Evolutionary conservation across 2,797 vertebrate genomes (phyloP), one percentile per base, ranked within the genome.

Genomic region (Chelmon rostratus): DNA sequence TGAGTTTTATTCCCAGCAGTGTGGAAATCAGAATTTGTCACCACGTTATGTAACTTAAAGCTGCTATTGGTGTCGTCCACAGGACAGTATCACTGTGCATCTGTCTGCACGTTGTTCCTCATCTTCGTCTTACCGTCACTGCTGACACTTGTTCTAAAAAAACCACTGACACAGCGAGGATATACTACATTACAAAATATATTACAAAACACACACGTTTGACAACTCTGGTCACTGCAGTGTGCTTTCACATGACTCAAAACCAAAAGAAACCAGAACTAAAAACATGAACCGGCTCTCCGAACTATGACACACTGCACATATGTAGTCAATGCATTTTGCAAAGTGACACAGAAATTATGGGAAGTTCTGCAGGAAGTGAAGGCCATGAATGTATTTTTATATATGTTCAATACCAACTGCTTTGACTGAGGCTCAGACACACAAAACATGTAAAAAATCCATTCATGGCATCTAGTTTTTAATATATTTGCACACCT

Each of bases 191-290:
- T n/a, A 56, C 49, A 13, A 21, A 25, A 47, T 5, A n/a, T 42
- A 8, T 21, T 8, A 8, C 5, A 18, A 15, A 23, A 25, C 4
- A 38, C 16, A 19, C 28, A 46, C 6, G 4, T 16, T 5, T 19
- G 19, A 28, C 31, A 18, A 10, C 0, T 21, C 9, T 15, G 37
- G 31, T 0, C 35, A 15, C 8, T 19, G 38, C 38, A 16, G 6
- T 0, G 1, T 3, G 9, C 23, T 52, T 64, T 72, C 15, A 59
- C 18, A 15, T 8, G 18, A 73, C 52, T 4, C 68, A 66, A 73
- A 72, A 66, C 33, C 40, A 42, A 38, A 57, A 42, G 21, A 64
- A 70, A 25, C 8, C 5, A 8, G 61, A 71, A 58, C 44, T 28
- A 19, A 28, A 52, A 40, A 6, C 33, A 8, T n/a, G 65, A 62